phyloP scores from a whole-genome alignment of 2,797 vertebrate genomes.

The Cryptoblepharus egeriae region DNA sequence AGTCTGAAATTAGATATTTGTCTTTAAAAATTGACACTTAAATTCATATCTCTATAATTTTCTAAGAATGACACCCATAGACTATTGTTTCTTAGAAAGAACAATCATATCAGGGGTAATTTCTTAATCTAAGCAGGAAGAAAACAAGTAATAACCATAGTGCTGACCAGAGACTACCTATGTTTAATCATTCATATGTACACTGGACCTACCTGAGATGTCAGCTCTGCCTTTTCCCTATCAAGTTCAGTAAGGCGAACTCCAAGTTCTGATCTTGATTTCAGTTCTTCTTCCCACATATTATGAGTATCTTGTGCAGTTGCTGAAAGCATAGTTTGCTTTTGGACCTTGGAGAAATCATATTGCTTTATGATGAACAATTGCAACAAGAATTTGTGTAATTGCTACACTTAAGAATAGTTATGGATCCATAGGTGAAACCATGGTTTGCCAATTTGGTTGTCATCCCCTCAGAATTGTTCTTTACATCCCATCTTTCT shows the following conservation, averaged over 20 bases:
- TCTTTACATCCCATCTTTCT: background rate
- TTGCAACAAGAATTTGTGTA: background rate
- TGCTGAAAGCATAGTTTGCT: constrained; percentile 81
- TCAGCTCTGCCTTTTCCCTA: constrained; percentile 84
- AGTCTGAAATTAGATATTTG: background rate
- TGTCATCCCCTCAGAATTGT: background rate
- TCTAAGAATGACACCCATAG: background rate
- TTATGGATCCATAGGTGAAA: background rate
- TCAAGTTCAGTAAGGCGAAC: constrained; percentile 85
- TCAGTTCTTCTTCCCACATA: constrained; percentile 88
- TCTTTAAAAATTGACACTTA: background rate
- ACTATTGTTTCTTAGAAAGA: too few relatives aligned
- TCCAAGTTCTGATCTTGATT: constrained; percentile 83
- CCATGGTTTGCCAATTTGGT: background rate
- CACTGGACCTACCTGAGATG: constrained; percentile 77
- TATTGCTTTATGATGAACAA: background rate
- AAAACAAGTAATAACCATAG: background rate
- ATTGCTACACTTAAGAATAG: background rate
- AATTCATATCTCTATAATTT: background rate
- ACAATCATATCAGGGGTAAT: background rate
- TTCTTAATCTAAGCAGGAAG: background rate
- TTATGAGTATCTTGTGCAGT: constrained; percentile 83
- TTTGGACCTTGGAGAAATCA: constrained; percentile 79
- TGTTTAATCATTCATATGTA: background rate
- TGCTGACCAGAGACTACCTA: background rate